Conservation (phyloP, 2,113 vertebrate species). For the Ellobius talpinus region DNA sequence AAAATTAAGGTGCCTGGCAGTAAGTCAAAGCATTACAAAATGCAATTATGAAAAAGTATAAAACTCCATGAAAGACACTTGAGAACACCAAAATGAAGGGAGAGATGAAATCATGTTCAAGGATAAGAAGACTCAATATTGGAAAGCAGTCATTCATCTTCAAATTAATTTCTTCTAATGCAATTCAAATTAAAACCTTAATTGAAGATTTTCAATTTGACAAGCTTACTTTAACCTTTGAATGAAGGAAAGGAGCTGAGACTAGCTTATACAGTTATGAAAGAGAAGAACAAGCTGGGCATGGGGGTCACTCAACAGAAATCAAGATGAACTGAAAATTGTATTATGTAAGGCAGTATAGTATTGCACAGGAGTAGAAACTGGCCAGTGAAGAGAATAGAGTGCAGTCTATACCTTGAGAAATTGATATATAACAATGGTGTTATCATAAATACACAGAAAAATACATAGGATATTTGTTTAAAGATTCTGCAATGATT, state of each 20-base stretch:
- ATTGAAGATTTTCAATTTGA: background rate
- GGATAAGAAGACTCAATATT: background rate
- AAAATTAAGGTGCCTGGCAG: background rate
- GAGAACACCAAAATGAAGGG: background rate
- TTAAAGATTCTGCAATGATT: background rate
- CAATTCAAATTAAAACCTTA: conserved; percentile 32
- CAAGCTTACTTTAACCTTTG: conserved; percentile 35
- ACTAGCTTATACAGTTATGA: conserved; percentile 24
- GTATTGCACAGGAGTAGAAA: no score
- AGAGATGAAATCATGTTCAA: background rate
- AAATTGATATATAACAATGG: background rate
- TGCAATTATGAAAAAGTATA: background rate
- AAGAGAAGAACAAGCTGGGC: conserved; percentile 13
- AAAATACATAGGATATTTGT: background rate
- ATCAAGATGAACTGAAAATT: background rate
- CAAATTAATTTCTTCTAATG: conserved; percentile 6
- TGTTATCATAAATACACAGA: background rate
- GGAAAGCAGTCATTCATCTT: conserved; percentile 18
- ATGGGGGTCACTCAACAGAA: background rate
- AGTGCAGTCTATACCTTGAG: background rate
- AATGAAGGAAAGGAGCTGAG: conserved; percentile 2
- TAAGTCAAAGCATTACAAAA: conserved; percentile 30
- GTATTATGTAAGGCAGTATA: background rate
- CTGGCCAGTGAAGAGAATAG: background rate
- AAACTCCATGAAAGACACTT: conserved; percentile 25